Evolutionary conservation across 1,140 invertebrate genomes (phyloP).

Genomic region (Dermatophagoides farinae): DNA sequence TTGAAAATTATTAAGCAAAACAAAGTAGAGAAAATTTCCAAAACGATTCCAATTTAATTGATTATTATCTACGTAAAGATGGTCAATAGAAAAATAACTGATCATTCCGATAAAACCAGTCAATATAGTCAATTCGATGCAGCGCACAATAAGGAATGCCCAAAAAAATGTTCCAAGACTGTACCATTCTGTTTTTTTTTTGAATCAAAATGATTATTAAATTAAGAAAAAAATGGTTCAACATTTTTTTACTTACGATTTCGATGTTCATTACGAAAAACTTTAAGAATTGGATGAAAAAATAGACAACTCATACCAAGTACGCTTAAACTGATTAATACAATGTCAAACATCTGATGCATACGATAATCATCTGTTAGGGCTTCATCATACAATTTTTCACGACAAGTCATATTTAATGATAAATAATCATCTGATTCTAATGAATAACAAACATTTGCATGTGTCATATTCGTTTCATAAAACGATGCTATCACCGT

Average conservation of each 20-base stretch:
- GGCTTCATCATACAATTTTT: neutral
- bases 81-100: neutral
- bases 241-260: neutral
- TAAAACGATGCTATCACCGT: neutral
- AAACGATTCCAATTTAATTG: neutral
- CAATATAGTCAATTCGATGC: neutral
- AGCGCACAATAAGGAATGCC: neutral
- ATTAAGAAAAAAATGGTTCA: neutral
- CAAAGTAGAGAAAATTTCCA: neutral
- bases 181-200: neutral
- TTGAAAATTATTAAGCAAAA: neutral
- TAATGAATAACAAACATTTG: neutral
- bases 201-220: neutral
- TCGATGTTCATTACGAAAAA: slow-evolving; percentile 3
- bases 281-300: neutral
- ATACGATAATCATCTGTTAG: neutral
- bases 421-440: neutral
- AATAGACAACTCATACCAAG: neutral
- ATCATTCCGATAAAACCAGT: neutral
- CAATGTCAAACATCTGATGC: too few relatives aligned
- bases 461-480: neutral
- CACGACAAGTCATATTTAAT: neutral
- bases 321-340: neutral
- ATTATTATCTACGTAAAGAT: neutral
- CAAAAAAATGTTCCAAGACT: neutral